Percentiles rank a stretch among this genome's conserved stretches.
Conservation (phyloP, 2,888 invertebrate species). For the Noctua janthe region DNA sequence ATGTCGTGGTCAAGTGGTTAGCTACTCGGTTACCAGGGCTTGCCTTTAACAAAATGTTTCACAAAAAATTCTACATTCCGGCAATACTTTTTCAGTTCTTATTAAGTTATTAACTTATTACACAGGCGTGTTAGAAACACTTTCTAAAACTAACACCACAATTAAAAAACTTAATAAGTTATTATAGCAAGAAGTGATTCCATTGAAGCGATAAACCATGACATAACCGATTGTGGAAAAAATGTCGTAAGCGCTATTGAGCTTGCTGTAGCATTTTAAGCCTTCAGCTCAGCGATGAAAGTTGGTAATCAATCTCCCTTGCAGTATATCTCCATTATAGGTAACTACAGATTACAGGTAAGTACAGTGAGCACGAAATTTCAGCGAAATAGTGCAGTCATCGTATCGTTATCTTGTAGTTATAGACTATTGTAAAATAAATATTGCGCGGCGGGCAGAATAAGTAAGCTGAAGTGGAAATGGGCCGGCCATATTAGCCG, state of each 20-base stretch:
- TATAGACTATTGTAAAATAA: not conserved
- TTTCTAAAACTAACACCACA: conserved; percentile 25
- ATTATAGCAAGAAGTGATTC: conserved; percentile 28
- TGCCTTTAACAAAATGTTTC: not conserved
- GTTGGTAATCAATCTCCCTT: not conserved
- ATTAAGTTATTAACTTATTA: conserved; percentile 15
- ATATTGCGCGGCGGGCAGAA: not conserved
- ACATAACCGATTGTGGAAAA: not conserved
- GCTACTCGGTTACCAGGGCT: not conserved
- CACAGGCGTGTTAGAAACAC: not conserved
- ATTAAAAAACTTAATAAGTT: conserved; percentile 23
- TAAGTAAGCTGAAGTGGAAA: too few relatives aligned
- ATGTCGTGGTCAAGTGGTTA: too few relatives aligned
- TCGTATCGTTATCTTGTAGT: not conserved
- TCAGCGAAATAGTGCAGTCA: conserved; percentile 1
- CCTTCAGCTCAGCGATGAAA: not conserved
- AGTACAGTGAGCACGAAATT: not conserved
- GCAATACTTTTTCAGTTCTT: conserved; percentile 7
- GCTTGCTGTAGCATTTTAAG: not conserved
- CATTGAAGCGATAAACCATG: conserved; percentile 33
- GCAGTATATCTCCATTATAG: not conserved
- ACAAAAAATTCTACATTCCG: not conserved
- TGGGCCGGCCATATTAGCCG: too few relatives aligned
- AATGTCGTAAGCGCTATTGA: not conserved
- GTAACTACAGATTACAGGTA: conserved; percentile 10